Percentiles rank a stretch among this genome's conserved stretches.
These are phyloP conservation scores for Beris morrisii DNA, from an alignment of 2,888 invertebrate species.

Conservation along the genomic window DNA sequence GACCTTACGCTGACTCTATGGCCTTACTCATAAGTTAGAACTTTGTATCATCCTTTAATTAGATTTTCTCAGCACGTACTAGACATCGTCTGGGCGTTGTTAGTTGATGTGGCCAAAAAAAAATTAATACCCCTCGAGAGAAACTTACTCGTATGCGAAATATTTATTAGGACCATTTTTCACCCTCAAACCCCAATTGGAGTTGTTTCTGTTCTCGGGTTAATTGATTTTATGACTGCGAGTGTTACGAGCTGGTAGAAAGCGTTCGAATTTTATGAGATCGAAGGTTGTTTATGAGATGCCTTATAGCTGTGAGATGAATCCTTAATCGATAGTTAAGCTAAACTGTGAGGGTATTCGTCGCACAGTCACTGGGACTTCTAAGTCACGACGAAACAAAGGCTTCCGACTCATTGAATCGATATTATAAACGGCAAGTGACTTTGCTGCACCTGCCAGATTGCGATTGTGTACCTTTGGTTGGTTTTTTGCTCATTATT, in stretches of 20 bases:
- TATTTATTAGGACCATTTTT: conserved; percentile 28
- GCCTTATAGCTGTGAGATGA: background rate
- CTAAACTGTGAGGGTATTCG: no score
- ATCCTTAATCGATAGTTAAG: no score
- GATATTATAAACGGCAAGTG: no score
- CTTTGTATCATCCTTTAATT: conserved; percentile 30
- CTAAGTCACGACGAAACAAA: no score
- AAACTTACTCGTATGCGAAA: conserved; percentile 22
- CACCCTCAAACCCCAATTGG: conserved; percentile 19
- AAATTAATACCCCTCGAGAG: background rate
- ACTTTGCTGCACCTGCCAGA: no score
- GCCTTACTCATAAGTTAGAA: background rate
- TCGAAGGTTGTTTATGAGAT: conserved; percentile 20
- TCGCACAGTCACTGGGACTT: no score
- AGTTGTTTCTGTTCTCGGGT: background rate
- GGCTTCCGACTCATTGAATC: no score
- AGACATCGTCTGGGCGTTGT: background rate
- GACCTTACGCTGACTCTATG: no score
- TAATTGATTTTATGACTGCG: conserved; percentile 17
- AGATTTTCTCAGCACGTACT: conserved; percentile 17
- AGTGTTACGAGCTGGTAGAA: background rate
- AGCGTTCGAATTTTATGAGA: background rate
- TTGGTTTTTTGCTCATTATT: no score
- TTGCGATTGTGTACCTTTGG: no score
- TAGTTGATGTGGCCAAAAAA: conserved; percentile 10